Conservation (phyloP, 1,140 invertebrate species). For the Papilio polytes region DNA sequence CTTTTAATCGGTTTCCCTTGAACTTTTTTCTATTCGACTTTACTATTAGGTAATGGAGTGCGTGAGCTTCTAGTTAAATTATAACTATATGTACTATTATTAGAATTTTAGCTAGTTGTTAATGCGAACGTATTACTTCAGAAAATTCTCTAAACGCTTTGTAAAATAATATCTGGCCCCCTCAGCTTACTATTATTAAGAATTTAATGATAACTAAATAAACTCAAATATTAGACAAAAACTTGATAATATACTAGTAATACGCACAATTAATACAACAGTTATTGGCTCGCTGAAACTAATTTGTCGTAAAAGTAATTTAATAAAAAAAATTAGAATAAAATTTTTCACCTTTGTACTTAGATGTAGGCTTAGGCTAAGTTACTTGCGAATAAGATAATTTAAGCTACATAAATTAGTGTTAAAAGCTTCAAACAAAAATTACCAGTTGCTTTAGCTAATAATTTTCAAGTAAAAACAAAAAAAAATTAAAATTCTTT, state of each 20-base stretch:
- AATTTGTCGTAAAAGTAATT: slow-evolving; percentile 40
- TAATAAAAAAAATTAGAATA: slow-evolving; percentile 57
- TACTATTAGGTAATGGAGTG: slow-evolving; percentile 24
- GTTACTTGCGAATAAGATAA: slow-evolving; percentile 45
- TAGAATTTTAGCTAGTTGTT: slow-evolving; percentile 24
- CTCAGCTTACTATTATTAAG: slow-evolving; percentile 19
- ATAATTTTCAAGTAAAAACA: slow-evolving; percentile 54
- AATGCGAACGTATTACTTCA: background rate
- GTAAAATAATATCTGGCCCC: slow-evolving; percentile 33
- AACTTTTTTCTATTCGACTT: background rate
- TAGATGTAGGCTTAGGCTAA: slow-evolving; percentile 66
- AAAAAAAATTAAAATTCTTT: slow-evolving; percentile 54
- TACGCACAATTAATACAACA: slow-evolving; percentile 32
- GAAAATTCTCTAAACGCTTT: slow-evolving; percentile 34
- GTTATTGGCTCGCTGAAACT: background rate
- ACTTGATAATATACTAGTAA: slow-evolving; percentile 11
- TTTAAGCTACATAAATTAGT: slow-evolving; percentile 52
- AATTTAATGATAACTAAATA: slow-evolving; percentile 3
- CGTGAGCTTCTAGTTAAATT: slow-evolving; percentile 26
- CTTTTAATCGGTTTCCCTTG: background rate
- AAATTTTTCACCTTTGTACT: slow-evolving; percentile 74
- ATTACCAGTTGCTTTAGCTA: slow-evolving; percentile 56
- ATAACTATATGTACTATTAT: slow-evolving; percentile 25
- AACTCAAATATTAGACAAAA: slow-evolving; percentile 12
- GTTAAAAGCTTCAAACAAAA: slow-evolving; percentile 68